Conservation (phyloP, 1,140 invertebrate species). For the Drosophila watanabei region DNA sequence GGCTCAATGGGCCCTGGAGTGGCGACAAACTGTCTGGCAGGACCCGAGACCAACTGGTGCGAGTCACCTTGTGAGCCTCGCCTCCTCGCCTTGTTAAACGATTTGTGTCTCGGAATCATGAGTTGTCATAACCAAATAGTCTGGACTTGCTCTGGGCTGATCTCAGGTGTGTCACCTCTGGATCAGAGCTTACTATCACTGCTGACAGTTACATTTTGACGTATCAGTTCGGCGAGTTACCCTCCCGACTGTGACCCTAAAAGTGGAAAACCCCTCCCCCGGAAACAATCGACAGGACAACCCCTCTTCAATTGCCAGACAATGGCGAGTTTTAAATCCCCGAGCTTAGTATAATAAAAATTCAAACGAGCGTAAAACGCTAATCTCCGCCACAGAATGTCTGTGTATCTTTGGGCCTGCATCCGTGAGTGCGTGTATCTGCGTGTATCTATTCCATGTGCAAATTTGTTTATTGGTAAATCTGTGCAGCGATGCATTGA, state of each 20-base stretch:
- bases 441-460: slow-evolving; percentile 63
- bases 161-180: slow-evolving; percentile 32
- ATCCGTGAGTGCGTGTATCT: slow-evolving; percentile 13
- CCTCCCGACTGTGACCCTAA: slow-evolving; percentile 40
- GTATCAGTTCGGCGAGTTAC: slow-evolving; percentile 24
- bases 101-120: slow-evolving; percentile 37
- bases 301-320: slow-evolving; percentile 74
- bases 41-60: slow-evolving; percentile 45
- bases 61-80: slow-evolving; percentile 19
- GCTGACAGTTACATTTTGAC: slow-evolving; percentile 57
- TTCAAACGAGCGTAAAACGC: slow-evolving; percentile 85
- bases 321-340: slow-evolving; percentile 75
- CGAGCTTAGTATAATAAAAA: slow-evolving; percentile 82
- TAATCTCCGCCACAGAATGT: slow-evolving; percentile 77
- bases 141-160: slow-evolving; percentile 1
- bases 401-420: slow-evolving; percentile 46
- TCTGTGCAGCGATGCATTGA: slow-evolving; percentile 77
- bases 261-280: slow-evolving; percentile 25
- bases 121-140: slow-evolving; percentile 22
- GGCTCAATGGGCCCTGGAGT: slow-evolving; percentile 52
- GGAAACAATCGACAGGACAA: slow-evolving; percentile 55
- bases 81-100: slow-evolving; percentile 35
- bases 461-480: slow-evolving; percentile 84
- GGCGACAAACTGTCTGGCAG: slow-evolving; percentile 78
- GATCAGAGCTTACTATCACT: slow-evolving; percentile 29